Conservation (phyloP, 2,888 invertebrate genomes). For the Stictocephala bisonia region DNA sequence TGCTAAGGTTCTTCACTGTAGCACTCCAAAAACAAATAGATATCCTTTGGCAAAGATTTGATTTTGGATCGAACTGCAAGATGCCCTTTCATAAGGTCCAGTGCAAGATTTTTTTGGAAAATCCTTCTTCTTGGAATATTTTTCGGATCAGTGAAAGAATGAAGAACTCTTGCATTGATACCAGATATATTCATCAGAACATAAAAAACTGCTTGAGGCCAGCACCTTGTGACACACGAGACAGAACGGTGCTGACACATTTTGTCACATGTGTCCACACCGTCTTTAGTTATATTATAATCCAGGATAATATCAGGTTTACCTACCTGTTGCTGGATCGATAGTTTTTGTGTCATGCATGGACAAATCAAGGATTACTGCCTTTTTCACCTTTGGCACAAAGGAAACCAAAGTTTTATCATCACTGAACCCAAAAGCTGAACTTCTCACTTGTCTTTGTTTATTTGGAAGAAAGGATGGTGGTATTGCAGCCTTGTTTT, state of each 20-base stretch:
- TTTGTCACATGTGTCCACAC: not conserved
- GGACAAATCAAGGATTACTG: too few relatives aligned
- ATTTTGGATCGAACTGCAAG: constrained; percentile 15
- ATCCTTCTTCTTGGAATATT: not conserved
- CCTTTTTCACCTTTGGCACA: not conserved
- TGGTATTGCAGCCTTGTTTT: too few relatives aligned
- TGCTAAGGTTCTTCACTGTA: not conserved
- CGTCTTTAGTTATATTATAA: not conserved
- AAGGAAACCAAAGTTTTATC: not conserved
- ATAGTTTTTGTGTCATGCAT: not conserved
- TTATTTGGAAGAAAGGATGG: not conserved
- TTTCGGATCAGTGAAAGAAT: not conserved
- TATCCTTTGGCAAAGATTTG: constrained; percentile 10
- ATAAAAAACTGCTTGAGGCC: not conserved
- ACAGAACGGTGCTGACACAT: not conserved
- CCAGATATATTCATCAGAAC: not conserved
- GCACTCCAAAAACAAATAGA: constrained; percentile 21
- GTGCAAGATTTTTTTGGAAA: too few relatives aligned
- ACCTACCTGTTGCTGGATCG: not conserved
- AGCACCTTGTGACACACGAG: not conserved
- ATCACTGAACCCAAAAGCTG: not conserved
- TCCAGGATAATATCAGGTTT: too few relatives aligned
- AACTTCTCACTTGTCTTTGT: not conserved
- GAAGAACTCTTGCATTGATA: not conserved
- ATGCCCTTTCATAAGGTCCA: constrained; percentile 22